Evolutionary conservation across 2,113 vertebrate genomes (phyloP), one percentile per base, ranked within the genome.

Genomic region (Hiodon tergisus): DNA sequence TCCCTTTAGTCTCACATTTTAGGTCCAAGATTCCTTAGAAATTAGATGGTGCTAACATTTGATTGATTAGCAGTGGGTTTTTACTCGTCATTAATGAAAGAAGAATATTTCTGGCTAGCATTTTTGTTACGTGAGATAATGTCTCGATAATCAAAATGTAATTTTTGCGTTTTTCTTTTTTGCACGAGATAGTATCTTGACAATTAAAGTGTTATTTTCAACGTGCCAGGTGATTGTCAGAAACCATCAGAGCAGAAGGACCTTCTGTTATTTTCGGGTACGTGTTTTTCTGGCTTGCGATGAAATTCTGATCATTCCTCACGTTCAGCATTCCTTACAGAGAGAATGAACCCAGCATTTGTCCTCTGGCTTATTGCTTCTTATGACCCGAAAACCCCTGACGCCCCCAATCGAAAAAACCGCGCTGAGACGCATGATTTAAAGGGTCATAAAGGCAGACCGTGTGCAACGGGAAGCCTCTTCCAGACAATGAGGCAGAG

Each of bases 391-490:
- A n/a, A 46, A 16, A 51, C 60, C 17, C 84, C 82, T 75, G 71
- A 86, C 75, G 83, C 84, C 82, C 77, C 70, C 75, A 85, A 84
- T 60, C 17, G 52, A 47, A 83, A 81, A 86, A 90, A 87, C 80
- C 85, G 83, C 85, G 85, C 82, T 52, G 14, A 72, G 81, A 83
- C 73, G 80, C 17, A 75, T 88, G 84, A 90, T 89, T 85, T 87
- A 86, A 84, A 85, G 88, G 85, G 89, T 91, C 88, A 88, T 88
- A 84, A 91, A 90, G 87, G 82, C 85, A 90, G 89, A 90, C 88
- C 81, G 83, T 78, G 80, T 83, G 80, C 90, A 87, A 85, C 85
- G 87, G 87, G 91, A 91, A 84, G 85, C 83, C 87, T 76, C 63
- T 51, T 46, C 60, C 80, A 87, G 87, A 91, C 89, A 92, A 89